phyloP scores from a whole-genome alignment of 1,140 invertebrate genomes.

The Sarcophaga bullata region DNA sequence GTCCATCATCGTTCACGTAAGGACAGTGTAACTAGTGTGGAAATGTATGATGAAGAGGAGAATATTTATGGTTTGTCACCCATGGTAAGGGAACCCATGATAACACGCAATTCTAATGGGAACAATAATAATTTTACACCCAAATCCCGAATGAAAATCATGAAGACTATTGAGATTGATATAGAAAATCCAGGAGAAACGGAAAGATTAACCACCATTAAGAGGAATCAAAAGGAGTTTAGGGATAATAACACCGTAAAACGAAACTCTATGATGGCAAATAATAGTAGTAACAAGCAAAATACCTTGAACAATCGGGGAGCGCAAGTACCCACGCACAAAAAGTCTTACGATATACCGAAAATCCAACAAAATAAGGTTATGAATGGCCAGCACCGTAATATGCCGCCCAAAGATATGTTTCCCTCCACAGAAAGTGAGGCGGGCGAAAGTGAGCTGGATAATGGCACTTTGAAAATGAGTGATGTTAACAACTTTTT shows the following conservation, averaged over 20 bases:
- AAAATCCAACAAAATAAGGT: background rate
- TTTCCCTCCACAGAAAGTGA: constrained; percentile 48
- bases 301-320: constrained; percentile 37
- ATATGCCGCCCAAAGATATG: constrained; percentile 28
- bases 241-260: constrained; percentile 30
- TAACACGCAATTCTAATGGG: constrained; percentile 47
- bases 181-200: constrained; percentile 60
- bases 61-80: constrained; percentile 61
- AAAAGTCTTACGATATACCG: background rate
- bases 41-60: constrained; percentile 60
- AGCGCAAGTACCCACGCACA: background rate
- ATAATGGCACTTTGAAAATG: constrained; percentile 61
- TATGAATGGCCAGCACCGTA: constrained; percentile 20
- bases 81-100: constrained; percentile 47
- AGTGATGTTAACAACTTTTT: constrained; percentile 64
- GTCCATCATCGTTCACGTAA: constrained; percentile 48
- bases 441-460: constrained; percentile 59
- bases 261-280: constrained; percentile 34
- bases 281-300: constrained; percentile 35
- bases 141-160: constrained; percentile 64
- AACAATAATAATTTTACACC: constrained; percentile 56
- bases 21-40: constrained; percentile 61
- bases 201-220: constrained; percentile 56
- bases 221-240: constrained; percentile 51
- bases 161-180: constrained; percentile 64